Evolutionary conservation across 2,888 invertebrate species (phyloP).

Genomic region (Nemotelus pantherinus): DNA sequence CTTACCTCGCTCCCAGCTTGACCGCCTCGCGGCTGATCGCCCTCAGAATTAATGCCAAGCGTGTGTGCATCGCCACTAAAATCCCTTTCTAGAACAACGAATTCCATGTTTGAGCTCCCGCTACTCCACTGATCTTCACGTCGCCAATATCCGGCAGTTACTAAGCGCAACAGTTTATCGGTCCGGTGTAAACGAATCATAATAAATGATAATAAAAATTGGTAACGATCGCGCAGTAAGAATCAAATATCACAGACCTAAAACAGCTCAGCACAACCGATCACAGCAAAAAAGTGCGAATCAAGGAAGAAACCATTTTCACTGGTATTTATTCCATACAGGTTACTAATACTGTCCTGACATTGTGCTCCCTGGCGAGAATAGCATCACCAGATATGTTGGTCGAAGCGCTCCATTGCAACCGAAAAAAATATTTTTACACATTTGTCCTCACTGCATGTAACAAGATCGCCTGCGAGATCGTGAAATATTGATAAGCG

Average conservation of each 20-base stretch:
- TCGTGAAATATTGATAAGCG: constrained; percentile 52
- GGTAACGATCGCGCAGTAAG: constrained; percentile 50
- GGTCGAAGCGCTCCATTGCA: constrained; percentile 8
- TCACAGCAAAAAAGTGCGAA: too few relatives aligned
- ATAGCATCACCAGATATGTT: background rate
- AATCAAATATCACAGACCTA: constrained; percentile 48
- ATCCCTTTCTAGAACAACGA: constrained; percentile 29
- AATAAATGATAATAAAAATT: constrained; percentile 47
- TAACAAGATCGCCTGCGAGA: constrained; percentile 51
- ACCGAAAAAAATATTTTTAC: constrained; percentile 41
- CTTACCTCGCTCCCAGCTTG: constrained; percentile 22
- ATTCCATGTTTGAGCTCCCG: constrained; percentile 22
- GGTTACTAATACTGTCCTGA: too few relatives aligned
- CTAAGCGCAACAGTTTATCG: constrained; percentile 32
- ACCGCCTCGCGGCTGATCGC: background rate
- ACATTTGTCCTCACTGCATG: constrained; percentile 51
- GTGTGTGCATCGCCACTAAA: constrained; percentile 28
- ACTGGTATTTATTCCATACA: too few relatives aligned
- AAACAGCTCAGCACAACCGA: background rate
- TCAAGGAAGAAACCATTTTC: too few relatives aligned
- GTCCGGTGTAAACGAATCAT: constrained; percentile 24
- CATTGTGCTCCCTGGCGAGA: too few relatives aligned
- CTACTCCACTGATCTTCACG: background rate
- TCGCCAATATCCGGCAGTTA: constrained; percentile 11
- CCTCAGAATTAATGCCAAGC: constrained; percentile 2